A percentile compares a stretch with the other conserved stretches of the same genome.
These are phyloP conservation scores for Barypeithes pellucidus DNA, from an alignment of 2,888 invertebrate species.

Conservation along the genomic window DNA sequence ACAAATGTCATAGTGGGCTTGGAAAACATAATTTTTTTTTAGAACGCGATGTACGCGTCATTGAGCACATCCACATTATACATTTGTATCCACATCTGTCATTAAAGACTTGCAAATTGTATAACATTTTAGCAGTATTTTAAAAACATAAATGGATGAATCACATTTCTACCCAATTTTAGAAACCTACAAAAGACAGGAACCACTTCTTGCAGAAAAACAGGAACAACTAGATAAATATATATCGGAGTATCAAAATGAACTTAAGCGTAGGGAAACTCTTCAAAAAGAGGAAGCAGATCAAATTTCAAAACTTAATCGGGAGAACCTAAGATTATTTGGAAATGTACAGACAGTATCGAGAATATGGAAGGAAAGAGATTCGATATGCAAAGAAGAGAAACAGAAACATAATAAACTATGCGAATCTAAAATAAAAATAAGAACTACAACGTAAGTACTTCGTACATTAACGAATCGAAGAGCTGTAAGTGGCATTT, in stretches of 20 bases:
- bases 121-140: not conserved
- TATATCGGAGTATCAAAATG: conserved; percentile 5
- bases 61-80: no score
- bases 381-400: not conserved
- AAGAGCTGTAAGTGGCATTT: no score
- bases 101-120: not conserved
- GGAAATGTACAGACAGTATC: not conserved
- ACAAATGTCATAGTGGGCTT: not conserved
- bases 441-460: not conserved
- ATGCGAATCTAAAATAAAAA: not conserved
- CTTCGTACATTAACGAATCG: no score
- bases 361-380: not conserved
- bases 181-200: conserved; percentile 1
- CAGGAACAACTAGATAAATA: not conserved
- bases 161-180: not conserved
- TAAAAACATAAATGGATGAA: not conserved
- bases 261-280: not conserved
- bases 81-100: not conserved
- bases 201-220: not conserved
- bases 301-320: not conserved
- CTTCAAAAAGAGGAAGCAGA: not conserved
- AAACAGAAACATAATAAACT: not conserved
- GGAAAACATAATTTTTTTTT: not conserved
- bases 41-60: not conserved
- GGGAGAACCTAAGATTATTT: not conserved